A percentile compares a stretch with the other conserved stretches of the same genome.
These are phyloP conservation scores for Pipra filicauda DNA, from an alignment of 2,113 vertebrate species.

Conservation along the genomic window DNA sequence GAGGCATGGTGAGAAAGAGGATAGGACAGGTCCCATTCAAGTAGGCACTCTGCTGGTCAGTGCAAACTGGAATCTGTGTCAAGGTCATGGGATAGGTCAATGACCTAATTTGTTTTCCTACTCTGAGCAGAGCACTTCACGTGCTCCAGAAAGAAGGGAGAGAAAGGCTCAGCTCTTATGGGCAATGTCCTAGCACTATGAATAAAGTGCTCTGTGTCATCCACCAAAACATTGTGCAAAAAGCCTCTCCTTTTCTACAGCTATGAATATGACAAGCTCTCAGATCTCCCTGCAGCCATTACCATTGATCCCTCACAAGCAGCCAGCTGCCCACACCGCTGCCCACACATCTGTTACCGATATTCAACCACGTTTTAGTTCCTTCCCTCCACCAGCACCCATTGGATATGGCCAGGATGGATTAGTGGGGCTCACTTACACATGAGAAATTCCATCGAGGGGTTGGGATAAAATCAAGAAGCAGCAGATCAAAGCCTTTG, in stretches of 20 bases:
- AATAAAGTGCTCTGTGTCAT: background rate
- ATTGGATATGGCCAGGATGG: background rate
- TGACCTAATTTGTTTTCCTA: conserved; percentile 57
- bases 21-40: conserved; percentile 48
- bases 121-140: conserved; percentile 1
- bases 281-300: background rate
- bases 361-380: fast-evolving
- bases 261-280: background rate
- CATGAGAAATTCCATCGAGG: background rate
- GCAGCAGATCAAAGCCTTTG: background rate
- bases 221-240: background rate
- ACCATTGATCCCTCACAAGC: background rate
- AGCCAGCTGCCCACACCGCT: background rate
- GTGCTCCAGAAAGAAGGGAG: background rate
- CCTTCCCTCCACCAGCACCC: background rate
- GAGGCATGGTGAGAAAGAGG: conserved; percentile 31
- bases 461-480: background rate
- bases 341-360: background rate
- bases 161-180: background rate
- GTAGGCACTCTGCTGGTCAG: conserved; percentile 38
- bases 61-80: conserved; percentile 61
- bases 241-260: background rate
- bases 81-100: conserved; percentile 72
- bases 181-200: background rate
- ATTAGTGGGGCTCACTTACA: background rate